Evolutionary conservation across 2,888 invertebrate genomes (phyloP), one percentile per base, ranked within the genome.

Genomic region (Caenorhabditis zanzibari): DNA sequence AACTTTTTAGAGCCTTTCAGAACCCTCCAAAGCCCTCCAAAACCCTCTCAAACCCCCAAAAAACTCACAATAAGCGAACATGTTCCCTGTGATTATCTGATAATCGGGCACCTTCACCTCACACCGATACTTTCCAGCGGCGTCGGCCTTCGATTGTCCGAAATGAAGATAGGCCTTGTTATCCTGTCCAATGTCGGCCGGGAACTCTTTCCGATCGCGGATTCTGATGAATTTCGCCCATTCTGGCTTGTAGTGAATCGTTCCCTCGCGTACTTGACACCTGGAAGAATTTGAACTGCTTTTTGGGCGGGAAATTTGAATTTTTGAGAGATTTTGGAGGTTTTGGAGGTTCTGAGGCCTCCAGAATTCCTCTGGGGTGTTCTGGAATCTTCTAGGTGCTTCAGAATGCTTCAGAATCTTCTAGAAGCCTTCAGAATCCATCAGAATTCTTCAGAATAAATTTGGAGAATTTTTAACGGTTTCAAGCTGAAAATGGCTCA

Each of bases 31-130:
- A n/a, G n/a, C n/a, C n/a, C n/a, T n/a, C n/a, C n/a, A n/a, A n/a
- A n/a, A n/a, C n/a, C n/a, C 32, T 38, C n/a, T 9, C n/a, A n/a
- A n/a, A n/a, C n/a, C n/a, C n/a, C n/a, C n/a, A n/a, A n/a, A n/a
- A 68, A 64, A 81, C 89, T 82, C 47, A 90, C 90, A 73, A 76
- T 89, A 86, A 9, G 87, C 88, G 58, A 91, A 90, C 86, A 91
- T 85, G 44, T 91, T 91, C 35, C 91, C 90, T 22, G 75, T 76
- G 64, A 90, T 76, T 22, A 75, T 35, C 38, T 83, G 68, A 35
- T 69, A 85, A 44, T 85, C 77, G 2, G 69, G 63, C 1, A 85
- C 81, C 14, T 64, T 86, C 52, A 91, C 86, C 69, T 90, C 87
- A 77, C 91, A 91, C 16, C 88, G 73, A 71, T 91, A 91, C 58